Evolutionary conservation across 2,888 invertebrate genomes (phyloP).

Genomic region (Drosophila picticornis): DNA sequence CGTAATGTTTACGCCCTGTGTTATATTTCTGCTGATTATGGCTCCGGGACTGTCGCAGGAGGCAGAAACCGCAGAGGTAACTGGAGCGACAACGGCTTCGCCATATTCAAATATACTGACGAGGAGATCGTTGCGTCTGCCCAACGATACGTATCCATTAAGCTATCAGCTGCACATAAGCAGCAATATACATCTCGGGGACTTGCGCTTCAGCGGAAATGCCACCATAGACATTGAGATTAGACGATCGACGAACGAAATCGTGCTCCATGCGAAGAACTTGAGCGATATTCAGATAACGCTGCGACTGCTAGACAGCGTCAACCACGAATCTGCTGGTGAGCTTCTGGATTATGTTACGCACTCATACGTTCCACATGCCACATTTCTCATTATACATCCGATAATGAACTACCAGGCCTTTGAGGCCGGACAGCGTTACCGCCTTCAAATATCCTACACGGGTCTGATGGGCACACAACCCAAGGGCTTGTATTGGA

Average conservation of each 20-base stretch:
- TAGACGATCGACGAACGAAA: slow-evolving; percentile 76
- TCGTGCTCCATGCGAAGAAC: slow-evolving; percentile 81
- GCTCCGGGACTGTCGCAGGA: slow-evolving; percentile 31
- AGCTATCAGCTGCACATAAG: slow-evolving; percentile 86
- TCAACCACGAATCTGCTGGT: slow-evolving; percentile 29
- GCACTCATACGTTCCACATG: slow-evolving; percentile 64
- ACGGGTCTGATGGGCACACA: slow-evolving; percentile 87
- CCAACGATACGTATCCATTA: slow-evolving; percentile 86
- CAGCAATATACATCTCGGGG: slow-evolving; percentile 76
- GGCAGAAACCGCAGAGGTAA: neutral
- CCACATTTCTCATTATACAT: slow-evolving; percentile 76
- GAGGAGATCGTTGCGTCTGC: slow-evolving; percentile 85
- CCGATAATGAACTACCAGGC: slow-evolving; percentile 72
- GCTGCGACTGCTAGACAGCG: slow-evolving; percentile 64
- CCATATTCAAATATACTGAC: slow-evolving; percentile 10
- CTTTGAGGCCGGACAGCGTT: slow-evolving; percentile 76
- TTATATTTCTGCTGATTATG: slow-evolving; percentile 34
- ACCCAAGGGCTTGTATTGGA: slow-evolving; percentile 88
- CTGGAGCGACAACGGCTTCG: slow-evolving; percentile 4
- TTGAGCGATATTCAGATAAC: slow-evolving; percentile 71
- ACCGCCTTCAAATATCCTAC: slow-evolving; percentile 86
- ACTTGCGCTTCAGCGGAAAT: slow-evolving; percentile 75
- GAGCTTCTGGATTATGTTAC: slow-evolving; percentile 69
- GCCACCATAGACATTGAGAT: slow-evolving; percentile 81
- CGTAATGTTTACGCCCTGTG: slow-evolving; percentile 50